These are phyloP conservation scores for Xanthorhoe spadicearia DNA, from an alignment of 2,888 invertebrate genomes.

Conservation along the genomic window DNA sequence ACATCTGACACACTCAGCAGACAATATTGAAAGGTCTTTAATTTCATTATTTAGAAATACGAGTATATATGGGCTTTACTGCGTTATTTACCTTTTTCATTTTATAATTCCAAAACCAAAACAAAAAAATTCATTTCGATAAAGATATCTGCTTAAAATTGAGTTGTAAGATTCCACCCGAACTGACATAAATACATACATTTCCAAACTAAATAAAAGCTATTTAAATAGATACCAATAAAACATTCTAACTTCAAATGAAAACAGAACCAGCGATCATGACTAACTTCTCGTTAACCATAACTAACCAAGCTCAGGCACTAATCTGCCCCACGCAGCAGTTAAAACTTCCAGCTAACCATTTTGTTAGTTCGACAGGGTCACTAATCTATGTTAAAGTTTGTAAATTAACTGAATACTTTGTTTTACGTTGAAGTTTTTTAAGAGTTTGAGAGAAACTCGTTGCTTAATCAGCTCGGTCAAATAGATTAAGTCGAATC, in stretches of 20 bases:
- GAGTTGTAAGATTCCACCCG: no score
- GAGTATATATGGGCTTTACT: no score
- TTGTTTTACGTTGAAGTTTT: neutral
- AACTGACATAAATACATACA: neutral
- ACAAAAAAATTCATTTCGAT: no score
- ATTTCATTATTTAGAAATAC: no score
- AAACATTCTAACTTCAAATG: neutral
- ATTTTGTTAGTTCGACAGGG: constrained; percentile 30
- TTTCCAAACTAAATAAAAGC: neutral
- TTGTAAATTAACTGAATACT: constrained; percentile 10
- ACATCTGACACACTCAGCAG: no score
- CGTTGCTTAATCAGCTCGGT: no score
- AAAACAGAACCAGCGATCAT: neutral
- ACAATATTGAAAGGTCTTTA: no score
- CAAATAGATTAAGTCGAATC: no score
- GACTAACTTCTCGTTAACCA: neutral
- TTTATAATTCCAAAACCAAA: no score
- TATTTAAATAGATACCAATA: neutral
- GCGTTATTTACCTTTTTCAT: no score
- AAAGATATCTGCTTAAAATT: no score
- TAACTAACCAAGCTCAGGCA: constrained; percentile 12
- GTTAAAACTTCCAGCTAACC: constrained; percentile 27
- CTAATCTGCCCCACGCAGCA: constrained; percentile 7
- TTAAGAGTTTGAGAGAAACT: no score
- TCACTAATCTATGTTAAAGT: constrained; percentile 27